Evolutionary conservation across 2,113 vertebrate species (phyloP), one percentile per base, ranked within the genome.

Genomic region (Hemibagrus wyckioides): DNA sequence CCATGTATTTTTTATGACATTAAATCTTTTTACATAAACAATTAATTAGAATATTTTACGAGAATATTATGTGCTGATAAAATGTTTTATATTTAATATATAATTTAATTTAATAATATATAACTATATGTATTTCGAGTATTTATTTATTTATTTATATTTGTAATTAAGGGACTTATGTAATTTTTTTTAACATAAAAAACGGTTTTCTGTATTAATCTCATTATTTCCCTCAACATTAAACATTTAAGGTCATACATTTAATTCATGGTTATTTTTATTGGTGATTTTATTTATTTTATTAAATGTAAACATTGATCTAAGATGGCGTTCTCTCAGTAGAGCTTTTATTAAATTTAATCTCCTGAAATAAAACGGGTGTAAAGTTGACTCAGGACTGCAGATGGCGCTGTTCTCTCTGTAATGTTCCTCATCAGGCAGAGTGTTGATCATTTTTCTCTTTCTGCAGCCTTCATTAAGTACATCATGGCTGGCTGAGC

Each of bases 401-500:
- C 10, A 54, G 76, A 19, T 79, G 76, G 52, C 77, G 17, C n/a
- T 54, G 52, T 21, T 80, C 7, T 21, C 17, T 5, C 28, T 54
- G 21, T 56, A 50, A n/a, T 8, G 67, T 36, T 17, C 8, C 33
- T 44, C 52, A 54, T 48, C 30, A 19, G 30, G 19, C 61, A 30
- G 44, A 11, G 33, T 15, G 28, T 2, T 63, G 50, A 80, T 80
- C 33, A 14, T 80, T 33, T 61, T 56, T 79, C 83, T 86, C 2
- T 90, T 11, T 61, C 15, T 30, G 11, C 88, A 93, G 94, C 94
- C 69, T 96, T 96, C 88, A 94, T 96, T 81, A 96, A 96, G 87
- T 90, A 96, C 89, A 93, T 96, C 54, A 94, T 96, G 95, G 93
- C 95, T 48, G 89, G 92, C 79, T 96, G 93, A 94, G 90, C 80